Base-by-base conservation (phyloP, 30 jellyfish, hydroid and myxozoan genomes). In the Aurelia coerulea region DNA sequence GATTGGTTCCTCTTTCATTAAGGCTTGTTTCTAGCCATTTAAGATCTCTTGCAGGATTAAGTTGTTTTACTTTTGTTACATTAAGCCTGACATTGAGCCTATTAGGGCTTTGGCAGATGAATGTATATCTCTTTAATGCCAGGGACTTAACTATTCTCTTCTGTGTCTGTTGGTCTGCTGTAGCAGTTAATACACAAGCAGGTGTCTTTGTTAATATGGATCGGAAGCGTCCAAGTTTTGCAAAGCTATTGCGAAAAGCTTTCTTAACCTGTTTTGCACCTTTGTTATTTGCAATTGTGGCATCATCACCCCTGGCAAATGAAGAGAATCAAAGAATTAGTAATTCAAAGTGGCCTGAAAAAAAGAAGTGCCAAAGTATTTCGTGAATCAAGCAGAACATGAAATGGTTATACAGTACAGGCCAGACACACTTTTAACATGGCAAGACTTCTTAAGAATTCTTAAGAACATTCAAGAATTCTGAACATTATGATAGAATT, bases 71-170 rank as follows among this genome's bases (percentile, higher is more conserved):
- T 31, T 66, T 66, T 66, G 42, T 66, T 31, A 66, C 52, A 66
- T 34, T 10, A 29, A 66, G 77, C 15, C 77, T 66, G 17, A 66
- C 17, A 66, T 66, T 66, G 3, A 16, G 34, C 11, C 77, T 66
- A 66, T 66, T 66, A 66, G 52, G 77, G 42, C 77, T 66, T 31
- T 16, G 46, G 4, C 18, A 16, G 34, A 66, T 66, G 46, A 66
- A 16, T 13, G 18, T 16, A 16, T 66, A 66, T 66, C 42, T 66
- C 77, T 13, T 66, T 31, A 66, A 31, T 16, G 46, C 34, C 77
- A 66, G 77, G 77, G 46, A 16, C 42, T 66, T 66, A 66, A 66
- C 77, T 66, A 66, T 66, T 66, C 42, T 8, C 77, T 66, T 66
- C 42, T 66, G 2, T 66, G 77, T 66, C 6, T 66, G 34, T 34